A percentile compares a stretch with the other conserved stretches of the same genome.
phyloP scores from a whole-genome alignment of 2,888 invertebrate species.

The Digitonthophagus gazella region DNA sequence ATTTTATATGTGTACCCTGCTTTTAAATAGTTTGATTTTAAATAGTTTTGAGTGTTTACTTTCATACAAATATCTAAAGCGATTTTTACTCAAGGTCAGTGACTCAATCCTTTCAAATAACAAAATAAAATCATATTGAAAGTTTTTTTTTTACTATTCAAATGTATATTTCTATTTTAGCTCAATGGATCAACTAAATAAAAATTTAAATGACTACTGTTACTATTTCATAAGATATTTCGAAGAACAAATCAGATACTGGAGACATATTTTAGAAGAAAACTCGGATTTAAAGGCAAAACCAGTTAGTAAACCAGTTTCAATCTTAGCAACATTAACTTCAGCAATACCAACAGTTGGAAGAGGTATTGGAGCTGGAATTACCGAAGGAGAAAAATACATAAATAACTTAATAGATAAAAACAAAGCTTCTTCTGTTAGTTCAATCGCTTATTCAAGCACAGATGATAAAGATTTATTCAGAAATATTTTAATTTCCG shows the following conservation, averaged over 20 bases:
- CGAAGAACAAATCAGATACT: slow-evolving; percentile 27
- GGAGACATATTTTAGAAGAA: slow-evolving; percentile 27
- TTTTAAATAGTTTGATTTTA: no score
- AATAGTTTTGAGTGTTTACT: no score
- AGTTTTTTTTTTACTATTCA: no score
- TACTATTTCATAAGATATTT: slow-evolving; percentile 28
- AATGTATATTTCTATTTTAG: not conserved
- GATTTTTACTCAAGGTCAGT: no score
- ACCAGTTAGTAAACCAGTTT: slow-evolving; percentile 23
- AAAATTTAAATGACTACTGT: slow-evolving; percentile 22
- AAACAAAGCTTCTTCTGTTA: slow-evolving; percentile 20
- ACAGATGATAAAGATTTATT: slow-evolving; percentile 24
- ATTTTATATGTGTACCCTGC: no score
- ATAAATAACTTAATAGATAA: slow-evolving; percentile 24
- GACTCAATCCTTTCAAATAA: no score
- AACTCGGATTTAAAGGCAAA: slow-evolving; percentile 13
- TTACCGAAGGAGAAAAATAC: slow-evolving; percentile 25
- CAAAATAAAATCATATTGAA: no score
- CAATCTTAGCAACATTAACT: slow-evolving; percentile 20
- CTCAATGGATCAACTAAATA: slow-evolving; percentile 14
- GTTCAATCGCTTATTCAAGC: slow-evolving; percentile 25
- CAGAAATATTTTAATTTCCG: slow-evolving; percentile 23
- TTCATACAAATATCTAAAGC: no score
- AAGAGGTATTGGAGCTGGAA: slow-evolving; percentile 19
- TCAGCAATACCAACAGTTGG: slow-evolving; percentile 25